Evolutionary conservation across 1,140 invertebrate genomes (phyloP).

Genomic region (Apis cerana): DNA sequence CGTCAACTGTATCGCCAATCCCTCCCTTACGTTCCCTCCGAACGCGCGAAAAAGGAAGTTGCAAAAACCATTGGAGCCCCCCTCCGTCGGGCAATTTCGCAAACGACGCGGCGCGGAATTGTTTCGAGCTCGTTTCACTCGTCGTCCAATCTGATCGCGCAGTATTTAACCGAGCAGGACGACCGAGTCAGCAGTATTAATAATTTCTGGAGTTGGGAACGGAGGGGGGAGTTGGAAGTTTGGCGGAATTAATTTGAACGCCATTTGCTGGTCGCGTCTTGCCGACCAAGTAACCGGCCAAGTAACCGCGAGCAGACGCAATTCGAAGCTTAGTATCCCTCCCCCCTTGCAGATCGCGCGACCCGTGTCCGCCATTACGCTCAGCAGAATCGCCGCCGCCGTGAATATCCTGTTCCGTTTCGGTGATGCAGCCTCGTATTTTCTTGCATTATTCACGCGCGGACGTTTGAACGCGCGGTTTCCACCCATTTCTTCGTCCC

Average conservation of each 20-base stretch:
- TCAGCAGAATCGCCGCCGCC: conserved; percentile 47
- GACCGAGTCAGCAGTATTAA: too few species aligned
- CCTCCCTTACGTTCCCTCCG: not conserved
- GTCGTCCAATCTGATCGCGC: not conserved
- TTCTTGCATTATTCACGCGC: conserved; percentile 60
- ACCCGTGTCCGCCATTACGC: conserved; percentile 35
- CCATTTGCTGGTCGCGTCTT: conserved; percentile 67
- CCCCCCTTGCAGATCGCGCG: not conserved
- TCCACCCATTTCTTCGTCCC: not conserved
- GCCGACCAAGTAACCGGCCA: conserved; percentile 22
- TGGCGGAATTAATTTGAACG: conserved; percentile 72
- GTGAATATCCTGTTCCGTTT: conserved; percentile 59
- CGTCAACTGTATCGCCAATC: not conserved
- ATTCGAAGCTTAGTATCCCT: conserved; percentile 38
- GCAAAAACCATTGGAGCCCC: not conserved
- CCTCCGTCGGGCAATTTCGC: conserved; percentile 41
- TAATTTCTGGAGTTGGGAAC: too few species aligned
- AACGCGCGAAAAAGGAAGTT: conserved; percentile 37
- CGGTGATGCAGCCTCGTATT: conserved; percentile 55
- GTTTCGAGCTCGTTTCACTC: conserved; percentile 55
- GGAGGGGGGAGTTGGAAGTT: conserved; percentile 51
- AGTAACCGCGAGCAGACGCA: conserved; percentile 41
- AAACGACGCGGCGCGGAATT: conserved; percentile 52
- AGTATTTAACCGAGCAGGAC: too few species aligned
- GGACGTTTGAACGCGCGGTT: conserved; percentile 23